Conservation (phyloP, 2,113 vertebrate species). For the Hippolais icterina region DNA sequence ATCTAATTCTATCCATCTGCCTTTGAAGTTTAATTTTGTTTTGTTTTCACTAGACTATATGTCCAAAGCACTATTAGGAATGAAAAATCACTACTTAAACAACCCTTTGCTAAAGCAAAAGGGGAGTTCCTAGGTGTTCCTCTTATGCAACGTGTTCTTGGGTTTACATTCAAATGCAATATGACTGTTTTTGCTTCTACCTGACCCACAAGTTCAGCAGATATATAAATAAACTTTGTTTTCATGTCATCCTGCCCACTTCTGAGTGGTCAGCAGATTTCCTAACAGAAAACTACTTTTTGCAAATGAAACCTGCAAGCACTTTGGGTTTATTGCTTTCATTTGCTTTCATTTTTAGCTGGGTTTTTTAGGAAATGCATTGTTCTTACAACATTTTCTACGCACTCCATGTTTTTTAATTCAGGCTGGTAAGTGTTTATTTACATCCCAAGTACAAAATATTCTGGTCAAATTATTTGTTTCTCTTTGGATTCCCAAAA, state of each 20-base stretch:
- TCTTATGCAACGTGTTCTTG: neutral
- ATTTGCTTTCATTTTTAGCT: neutral
- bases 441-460: neutral
- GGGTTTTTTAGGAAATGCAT: neutral
- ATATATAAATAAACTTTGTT: neutral
- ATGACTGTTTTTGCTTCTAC: neutral
- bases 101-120: neutral
- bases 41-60: neutral
- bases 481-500: neutral
- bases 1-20: neutral
- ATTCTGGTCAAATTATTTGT: neutral
- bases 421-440: neutral
- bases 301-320: neutral
- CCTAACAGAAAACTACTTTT: neutral
- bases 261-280: neutral
- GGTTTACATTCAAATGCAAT: neutral
- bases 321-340: neutral
- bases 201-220: neutral
- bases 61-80: neutral
- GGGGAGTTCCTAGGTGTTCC: neutral
- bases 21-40: neutral
- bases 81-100: neutral
- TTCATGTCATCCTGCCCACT: neutral
- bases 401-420: neutral
- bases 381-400: neutral